A percentile compares a stretch with the other conserved stretches of the same genome.
These are phyloP conservation scores for Gasterosteus nipponicus DNA, from an alignment of 2,113 vertebrate species.

Conservation along the genomic window DNA sequence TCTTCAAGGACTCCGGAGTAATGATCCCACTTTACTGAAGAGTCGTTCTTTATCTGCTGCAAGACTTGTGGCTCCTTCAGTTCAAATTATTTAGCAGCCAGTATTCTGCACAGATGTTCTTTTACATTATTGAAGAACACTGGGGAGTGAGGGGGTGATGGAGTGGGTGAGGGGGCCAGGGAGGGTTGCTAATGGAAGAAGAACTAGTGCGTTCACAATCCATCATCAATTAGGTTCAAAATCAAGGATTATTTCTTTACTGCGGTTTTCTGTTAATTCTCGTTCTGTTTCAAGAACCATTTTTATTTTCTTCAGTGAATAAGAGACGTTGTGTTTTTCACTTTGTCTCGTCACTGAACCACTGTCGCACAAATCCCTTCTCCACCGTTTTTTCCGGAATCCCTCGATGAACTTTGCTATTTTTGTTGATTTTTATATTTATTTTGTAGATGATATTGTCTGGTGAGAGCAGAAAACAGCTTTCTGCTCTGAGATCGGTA, in stretches of 20 bases:
- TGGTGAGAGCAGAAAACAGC: not conserved
- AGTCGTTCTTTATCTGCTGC: conserved; percentile 23
- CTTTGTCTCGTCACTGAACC: not conserved
- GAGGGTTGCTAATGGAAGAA: conserved; percentile 4
- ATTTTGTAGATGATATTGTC: not conserved
- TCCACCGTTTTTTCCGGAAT: not conserved
- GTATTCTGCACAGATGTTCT: conserved; percentile 42
- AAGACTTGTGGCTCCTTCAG: conserved; percentile 9
- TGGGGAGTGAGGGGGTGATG: not conserved
- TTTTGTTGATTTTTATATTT: not conserved
- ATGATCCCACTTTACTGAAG: conserved; percentile 20
- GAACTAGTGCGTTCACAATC: not conserved
- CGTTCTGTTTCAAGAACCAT: not conserved
- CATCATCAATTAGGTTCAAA: not conserved
- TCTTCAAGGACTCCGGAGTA: conserved; percentile 32
- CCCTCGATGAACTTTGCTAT: not conserved
- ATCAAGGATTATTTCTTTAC: not conserved
- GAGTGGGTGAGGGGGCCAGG: too few relatives aligned
- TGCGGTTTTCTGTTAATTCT: not conserved
- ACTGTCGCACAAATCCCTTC: not conserved
- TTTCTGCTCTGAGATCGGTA: conserved; percentile 9
- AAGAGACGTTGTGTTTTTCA: not conserved
- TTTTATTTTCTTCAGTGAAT: not conserved
- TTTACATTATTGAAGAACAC: conserved; percentile 46
- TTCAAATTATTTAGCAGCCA: conserved; percentile 29